Evolutionary conservation across 2,797 vertebrate genomes (phyloP), one percentile per base, ranked within the genome.

Genomic region (Enteromius unitaeniatus): DNA sequence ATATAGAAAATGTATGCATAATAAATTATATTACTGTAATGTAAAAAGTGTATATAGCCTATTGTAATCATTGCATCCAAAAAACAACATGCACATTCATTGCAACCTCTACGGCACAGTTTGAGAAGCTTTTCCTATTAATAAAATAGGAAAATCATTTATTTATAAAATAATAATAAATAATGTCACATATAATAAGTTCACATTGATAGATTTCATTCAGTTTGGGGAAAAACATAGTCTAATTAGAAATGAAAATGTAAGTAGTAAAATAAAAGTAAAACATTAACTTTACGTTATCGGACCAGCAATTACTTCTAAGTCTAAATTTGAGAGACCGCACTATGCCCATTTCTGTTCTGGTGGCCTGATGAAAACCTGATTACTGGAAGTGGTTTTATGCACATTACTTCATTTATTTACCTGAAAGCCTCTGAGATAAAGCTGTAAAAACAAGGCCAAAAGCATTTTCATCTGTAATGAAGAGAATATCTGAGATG

Each of bases 401-500:
- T 45, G 23, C 23, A 31, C 79, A 72, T 62, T 72, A 49, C 53
- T 31, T 81, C 26, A 73, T 81, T 58, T 62, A 60, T 73, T 73
- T 73, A 81, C 40, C 79, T 73, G 26, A 81, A 81, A 60, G 8
- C 11, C 11, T 8, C 11, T 11, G 19, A 72, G 53, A 62, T 49
- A 37, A 81, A 40, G n/a, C 51, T 28, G 28, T 31, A 21, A 74
- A 69, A 85, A 60, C 28, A 53, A 78, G 53, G 45, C 81, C 73
- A 78, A 77, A 55, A 76, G 23, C 78, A 42, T 31, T 73, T 37
- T 49, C 74, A 77, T 85, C 64, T 73, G 78, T 75, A 64, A 51
- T 78, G 19, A 65, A 47, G 9, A 72, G 40, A 55, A 62, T 15
- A 31, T 51, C 62, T 68, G 26, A 64, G 49, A 69, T 51, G 51